These are phyloP conservation scores for Drosophila simulans DNA, from an alignment of 1,140 invertebrate genomes.

Conservation along the genomic window DNA sequence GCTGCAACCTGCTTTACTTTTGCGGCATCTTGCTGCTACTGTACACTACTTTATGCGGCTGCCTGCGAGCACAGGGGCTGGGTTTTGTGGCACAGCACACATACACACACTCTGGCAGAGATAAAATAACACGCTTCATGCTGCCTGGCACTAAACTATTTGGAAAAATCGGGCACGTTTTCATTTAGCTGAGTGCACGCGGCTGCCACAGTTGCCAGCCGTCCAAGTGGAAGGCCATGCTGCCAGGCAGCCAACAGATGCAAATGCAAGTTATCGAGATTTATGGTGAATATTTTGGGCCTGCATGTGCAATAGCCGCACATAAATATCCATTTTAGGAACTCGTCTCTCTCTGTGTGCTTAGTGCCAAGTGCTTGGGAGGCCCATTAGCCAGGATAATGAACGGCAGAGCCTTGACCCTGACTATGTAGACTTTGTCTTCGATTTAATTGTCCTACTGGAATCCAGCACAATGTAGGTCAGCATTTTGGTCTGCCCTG, in stretches of 20 bases:
- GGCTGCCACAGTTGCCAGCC: conserved; percentile 43
- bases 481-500: conserved; percentile 39
- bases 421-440: conserved; percentile 40
- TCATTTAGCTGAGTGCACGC: conserved; percentile 82
- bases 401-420: conserved; percentile 39
- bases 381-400: conserved; percentile 29
- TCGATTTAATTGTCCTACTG: conserved; percentile 43
- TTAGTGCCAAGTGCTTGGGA: not conserved
- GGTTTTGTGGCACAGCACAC: conserved; percentile 1
- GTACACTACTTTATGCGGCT: conserved; percentile 40
- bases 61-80: conserved; percentile 2
- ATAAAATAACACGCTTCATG: conserved; percentile 74
- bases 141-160: conserved; percentile 72
- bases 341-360: not conserved
- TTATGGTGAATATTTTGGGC: conserved; percentile 59
- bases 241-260: conserved; percentile 25
- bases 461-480: conserved; percentile 22
- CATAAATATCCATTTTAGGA: conserved; percentile 48
- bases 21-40: conserved; percentile 60
- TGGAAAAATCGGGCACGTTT: conserved; percentile 78
- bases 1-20: conserved; percentile 64
- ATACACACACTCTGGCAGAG: conserved; percentile 12
- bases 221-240: conserved; percentile 34
- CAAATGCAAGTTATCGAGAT: conserved; percentile 58
- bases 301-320: conserved; percentile 38